These are phyloP conservation scores for Scaptomyza reducta DNA, from an alignment of 2,888 invertebrate species.

Conservation along the genomic window DNA sequence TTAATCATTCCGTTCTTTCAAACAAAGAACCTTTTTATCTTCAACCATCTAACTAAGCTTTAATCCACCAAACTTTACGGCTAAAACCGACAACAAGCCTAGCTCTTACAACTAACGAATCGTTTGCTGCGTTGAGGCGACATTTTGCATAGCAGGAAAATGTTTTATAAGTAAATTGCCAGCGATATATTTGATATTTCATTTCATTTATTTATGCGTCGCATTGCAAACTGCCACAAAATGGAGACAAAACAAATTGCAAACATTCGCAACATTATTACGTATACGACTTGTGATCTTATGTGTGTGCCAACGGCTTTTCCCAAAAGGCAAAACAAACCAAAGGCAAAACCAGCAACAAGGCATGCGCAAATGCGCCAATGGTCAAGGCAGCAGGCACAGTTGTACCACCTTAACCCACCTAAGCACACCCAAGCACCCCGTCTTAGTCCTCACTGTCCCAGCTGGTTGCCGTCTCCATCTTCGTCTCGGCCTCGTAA, in stretches of 20 bases:
- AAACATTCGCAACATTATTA: conserved; percentile 55
- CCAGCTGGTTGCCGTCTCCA: conserved; percentile 17
- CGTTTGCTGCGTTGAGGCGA: conserved; percentile 20
- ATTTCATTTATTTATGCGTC: conserved; percentile 64
- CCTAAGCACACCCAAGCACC: background rate
- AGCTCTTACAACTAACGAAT: conserved; percentile 6
- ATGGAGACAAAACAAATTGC: conserved; percentile 48
- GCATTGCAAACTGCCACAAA: conserved; percentile 50
- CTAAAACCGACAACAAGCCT: conserved; percentile 1
- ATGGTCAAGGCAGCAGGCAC: conserved; percentile 74
- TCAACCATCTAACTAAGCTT: background rate
- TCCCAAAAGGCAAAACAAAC: conserved; percentile 66
- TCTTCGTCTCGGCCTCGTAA: conserved; percentile 63
- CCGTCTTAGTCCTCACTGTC: background rate
- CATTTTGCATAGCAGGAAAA: conserved; percentile 52
- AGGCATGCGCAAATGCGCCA: conserved; percentile 60
- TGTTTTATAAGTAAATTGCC: conserved; percentile 71
- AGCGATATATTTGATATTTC: conserved; percentile 57
- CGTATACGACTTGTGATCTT: conserved; percentile 65
- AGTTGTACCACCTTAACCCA: conserved; percentile 24
- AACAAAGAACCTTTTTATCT: background rate
- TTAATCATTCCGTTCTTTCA: background rate
- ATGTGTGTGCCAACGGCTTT: conserved; percentile 49
- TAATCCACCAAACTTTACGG: background rate
- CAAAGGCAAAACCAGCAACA: conserved; percentile 31